Evolutionary conservation across 1,140 invertebrate genomes (phyloP).

Genomic region (Cardiocondyla obscurior): DNA sequence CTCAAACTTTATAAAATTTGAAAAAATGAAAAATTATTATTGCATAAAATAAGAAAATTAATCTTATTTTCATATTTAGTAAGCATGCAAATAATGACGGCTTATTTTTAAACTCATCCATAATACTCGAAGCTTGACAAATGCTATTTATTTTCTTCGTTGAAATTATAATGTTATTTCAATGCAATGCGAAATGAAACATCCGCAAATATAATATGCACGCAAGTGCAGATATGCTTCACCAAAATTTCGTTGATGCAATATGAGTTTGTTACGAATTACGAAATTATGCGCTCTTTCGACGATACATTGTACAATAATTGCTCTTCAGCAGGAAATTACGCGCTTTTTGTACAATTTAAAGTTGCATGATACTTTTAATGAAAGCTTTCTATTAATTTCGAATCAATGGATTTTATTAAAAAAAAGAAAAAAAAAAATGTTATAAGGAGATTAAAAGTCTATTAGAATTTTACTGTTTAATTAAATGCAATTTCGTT

Average conservation of each 20-base stretch:
- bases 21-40: constrained; percentile 2
- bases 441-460: not conserved
- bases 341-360: not conserved
- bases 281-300: not conserved
- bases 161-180: not conserved
- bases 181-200: not conserved
- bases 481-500: not conserved
- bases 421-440: not conserved
- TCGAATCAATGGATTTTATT: not conserved
- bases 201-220: not conserved
- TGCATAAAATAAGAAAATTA: not conserved
- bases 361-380: not conserved
- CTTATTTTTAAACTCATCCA: not conserved
- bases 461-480: not conserved
- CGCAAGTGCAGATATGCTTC: not conserved
- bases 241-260: constrained; percentile 1
- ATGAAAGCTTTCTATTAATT: not conserved
- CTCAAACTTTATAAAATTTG: not conserved
- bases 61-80: not conserved
- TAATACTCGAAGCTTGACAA: not conserved
- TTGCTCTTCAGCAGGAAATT: not conserved
- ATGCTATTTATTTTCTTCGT: constrained; percentile 6
- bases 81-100: not conserved
- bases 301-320: not conserved
- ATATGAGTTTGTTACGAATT: not conserved